Evolutionary conservation across 2,888 invertebrate genomes (phyloP), one percentile per base, ranked within the genome.

Genomic region (Eupsilia transversa): DNA sequence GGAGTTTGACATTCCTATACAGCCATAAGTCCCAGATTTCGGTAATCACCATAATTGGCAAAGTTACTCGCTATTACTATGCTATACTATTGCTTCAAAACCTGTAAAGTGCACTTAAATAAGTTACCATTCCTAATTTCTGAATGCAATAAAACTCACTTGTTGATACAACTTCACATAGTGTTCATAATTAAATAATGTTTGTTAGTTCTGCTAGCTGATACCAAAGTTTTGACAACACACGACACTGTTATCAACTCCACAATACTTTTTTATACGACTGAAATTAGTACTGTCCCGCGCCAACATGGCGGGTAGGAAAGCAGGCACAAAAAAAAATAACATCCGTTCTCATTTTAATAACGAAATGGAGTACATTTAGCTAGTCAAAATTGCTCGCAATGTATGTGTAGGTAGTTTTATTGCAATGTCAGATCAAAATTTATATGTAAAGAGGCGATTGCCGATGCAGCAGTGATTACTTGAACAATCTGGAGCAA

Each of bases 391-490:
- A 23, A 49, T 57, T 49, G 27, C 12, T 38, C 7, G 27, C 27
- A 27, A 56, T 20, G 1, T 27, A 35, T 43, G 12, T 27, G 27
- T 35, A n/a, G 9, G 30, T 60, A 35, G 17, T 43, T 7, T 33
- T 52, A 17, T 43, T 46, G 17, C 54, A 56, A 72, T 63, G 35
- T 54, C 35, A 54, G 23, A 27, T 71, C 52, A 43, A 43, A n/a
- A n/a, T n/a, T n/a, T 60, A 20, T 38, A 35, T 23, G 49, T 20
- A 12, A n/a, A 17, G 17, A 17, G 17, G 14, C 14, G 20, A 35
- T 57, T n/a, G 2, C 23, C 4, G 30, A 38, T n/a, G 23, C 38
- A n/a, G 9, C 30, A 46, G n/a, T 59, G 23, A 67, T 54, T 27
- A 12, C 54, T 27, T 20, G 20, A 46, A 23, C 20, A 43, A 43